Base-by-base conservation (phyloP, 2,797 vertebrate genomes). In the Parauchenoglanis punctatus region DNA sequence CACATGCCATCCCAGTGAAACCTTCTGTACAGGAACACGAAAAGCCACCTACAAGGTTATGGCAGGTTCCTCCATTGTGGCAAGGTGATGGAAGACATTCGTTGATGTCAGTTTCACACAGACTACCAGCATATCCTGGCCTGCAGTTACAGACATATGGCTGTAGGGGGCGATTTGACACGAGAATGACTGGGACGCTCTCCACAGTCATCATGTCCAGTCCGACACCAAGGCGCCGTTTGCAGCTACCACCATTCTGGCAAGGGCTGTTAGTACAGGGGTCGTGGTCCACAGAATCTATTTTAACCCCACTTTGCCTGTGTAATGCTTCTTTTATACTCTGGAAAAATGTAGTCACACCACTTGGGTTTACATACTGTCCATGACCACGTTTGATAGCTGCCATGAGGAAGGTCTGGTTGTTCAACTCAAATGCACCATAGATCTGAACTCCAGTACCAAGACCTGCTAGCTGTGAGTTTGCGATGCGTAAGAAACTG, bases 331-430 rank as follows among this genome's bases (percentile, higher is more conserved):
- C 98, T 93, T 97, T 98, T 93, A 99, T 98, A 94, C 98, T 99
- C 92, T 99, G 98, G 95, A 99, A 99, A 95, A 99, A 99, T 88
- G 99, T 98, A 87, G 97, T 97, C 72, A 97, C 98, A 0, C 98
- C 98, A 0, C 97, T 97, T 89, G 98, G 97, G 90, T 95, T 99
- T 68, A 99, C 96, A 0, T 99, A 99, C 91, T 98, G 98, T 89
- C 94, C 97, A 7, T 94, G 95, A 90, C 93, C 92, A 0, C 98
- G 95, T 93, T 96, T 98, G 90, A 99, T 91, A 0, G 99, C 98
- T 0, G 96, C 97, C 97, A 97, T 96, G 46, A 99, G 91, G 90
- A 98, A 99, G 3, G 98, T 99, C 88, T 96, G 96, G 89, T 99
- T 97, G 93, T 95, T 96, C 72, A 97, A 94, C 88, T 98, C 97